Base-by-base conservation (phyloP, 2,797 vertebrate species). In the Poecilia velifera region DNA sequence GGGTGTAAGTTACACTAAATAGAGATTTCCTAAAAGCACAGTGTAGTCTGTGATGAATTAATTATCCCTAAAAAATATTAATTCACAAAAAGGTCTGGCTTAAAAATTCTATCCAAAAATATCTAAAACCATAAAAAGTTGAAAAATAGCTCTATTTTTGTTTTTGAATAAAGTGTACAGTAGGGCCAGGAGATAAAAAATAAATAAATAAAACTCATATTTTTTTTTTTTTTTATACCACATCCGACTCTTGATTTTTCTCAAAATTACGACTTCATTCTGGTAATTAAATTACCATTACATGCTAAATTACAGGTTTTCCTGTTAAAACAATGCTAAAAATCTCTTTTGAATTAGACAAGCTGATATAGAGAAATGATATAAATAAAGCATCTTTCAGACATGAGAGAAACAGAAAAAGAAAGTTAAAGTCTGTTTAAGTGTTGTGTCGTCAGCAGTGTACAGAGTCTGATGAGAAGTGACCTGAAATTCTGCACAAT, bases 401-500 rank as follows among this genome's bases (percentile, higher is more conserved):
- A 62, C 25, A 82, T 16, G 16, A 12, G 7, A 41, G 41, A 82
- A 75, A 51, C 8, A 46, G 53, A 47, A 76, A 8, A 70, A 13
- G 47, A 18, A 83, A 72, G 71, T 77, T 68, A 28, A 72, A 80
- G 57, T 78, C 43, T 36, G 76, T 45, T 66, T 74, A 22, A 82
- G 39, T 47, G 76, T n/a, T 73, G 39, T 68, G 53, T 28, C 45
- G n/a, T 81, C 83, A 84, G 83, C 73, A 82, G 64, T 66, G 39
- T 45, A 68, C 34, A 77, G 76, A n/a, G 62, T 45, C 59, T 1
- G 9, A 83, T 36, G 75, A 55, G 14, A 59, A 87, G 71, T 73
- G 74, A 88, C 83, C 74, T 76, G 55, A 66, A 72, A 64, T 76
- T 74, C 71, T 53, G 71, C 46, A 72, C 87, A 85, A 82, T 83